Evolutionary conservation across 2,888 invertebrate species (phyloP).

Genomic region (Silvanus unidentatus): DNA sequence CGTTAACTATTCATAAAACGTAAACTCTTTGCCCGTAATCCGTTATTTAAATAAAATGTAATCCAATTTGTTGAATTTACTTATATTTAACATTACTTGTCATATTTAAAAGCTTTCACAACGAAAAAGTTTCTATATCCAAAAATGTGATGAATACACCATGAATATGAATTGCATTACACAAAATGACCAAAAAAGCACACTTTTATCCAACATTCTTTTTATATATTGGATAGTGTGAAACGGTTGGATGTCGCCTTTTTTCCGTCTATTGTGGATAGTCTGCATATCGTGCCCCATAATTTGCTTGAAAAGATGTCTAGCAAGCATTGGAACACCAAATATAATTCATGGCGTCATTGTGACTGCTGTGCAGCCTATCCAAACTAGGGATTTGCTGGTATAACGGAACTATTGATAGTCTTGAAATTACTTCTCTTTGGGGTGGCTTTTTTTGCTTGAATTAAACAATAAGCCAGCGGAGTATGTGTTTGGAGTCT

Average conservation of each 20-base stretch:
- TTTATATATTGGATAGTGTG: background rate
- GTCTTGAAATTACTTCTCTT: conserved; percentile 15
- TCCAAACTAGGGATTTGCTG: conserved; percentile 20
- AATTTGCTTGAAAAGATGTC: conserved; percentile 5
- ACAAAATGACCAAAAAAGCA: background rate
- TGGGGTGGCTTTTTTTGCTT: conserved; percentile 1
- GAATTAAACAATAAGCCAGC: no score
- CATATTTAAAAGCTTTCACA: no score
- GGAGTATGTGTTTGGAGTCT: no score
- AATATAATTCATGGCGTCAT: conserved; percentile 24
- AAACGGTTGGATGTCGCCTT: background rate
- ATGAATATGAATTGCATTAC: background rate
- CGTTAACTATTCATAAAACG: no score
- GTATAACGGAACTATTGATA: conserved; percentile 16
- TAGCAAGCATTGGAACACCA: conserved; percentile 15
- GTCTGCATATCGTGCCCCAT: conserved; percentile 4
- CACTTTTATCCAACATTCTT: background rate
- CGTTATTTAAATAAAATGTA: no score
- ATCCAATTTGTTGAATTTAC: no score
- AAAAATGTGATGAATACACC: background rate
- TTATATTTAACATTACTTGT: no score
- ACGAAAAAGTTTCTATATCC: background rate
- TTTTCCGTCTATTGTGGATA: background rate
- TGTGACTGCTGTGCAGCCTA: conserved; percentile 12
- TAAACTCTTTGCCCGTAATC: no score